Evolutionary conservation across 2,888 invertebrate species (phyloP).

Genomic region (Autographa pulchrina): DNA sequence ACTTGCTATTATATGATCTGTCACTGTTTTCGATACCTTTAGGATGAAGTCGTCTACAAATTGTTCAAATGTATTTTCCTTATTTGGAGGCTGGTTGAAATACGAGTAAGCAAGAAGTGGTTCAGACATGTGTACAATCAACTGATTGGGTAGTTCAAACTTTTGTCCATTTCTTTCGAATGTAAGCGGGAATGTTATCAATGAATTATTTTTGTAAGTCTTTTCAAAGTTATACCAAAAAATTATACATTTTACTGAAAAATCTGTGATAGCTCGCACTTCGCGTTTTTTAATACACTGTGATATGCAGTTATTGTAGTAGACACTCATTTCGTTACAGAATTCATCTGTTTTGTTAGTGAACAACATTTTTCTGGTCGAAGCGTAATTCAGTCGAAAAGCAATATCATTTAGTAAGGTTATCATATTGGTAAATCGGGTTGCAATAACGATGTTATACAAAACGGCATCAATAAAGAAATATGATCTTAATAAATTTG

Average conservation of each 20-base stretch:
- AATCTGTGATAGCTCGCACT: slow-evolving; percentile 55
- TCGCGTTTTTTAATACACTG: slow-evolving; percentile 58
- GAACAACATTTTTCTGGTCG: slow-evolving; percentile 28
- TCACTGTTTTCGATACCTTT: slow-evolving; percentile 51
- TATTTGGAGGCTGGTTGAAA: slow-evolving; percentile 19
- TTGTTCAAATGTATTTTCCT: slow-evolving; percentile 20
- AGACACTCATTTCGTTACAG: slow-evolving; percentile 54
- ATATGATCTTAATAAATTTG: slow-evolving; percentile 47
- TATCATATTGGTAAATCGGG: slow-evolving; percentile 32
- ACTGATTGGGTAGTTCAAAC: slow-evolving; percentile 63
- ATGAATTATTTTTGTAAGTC: slow-evolving; percentile 26
- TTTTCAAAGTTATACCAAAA: slow-evolving; percentile 63
- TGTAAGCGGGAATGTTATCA: slow-evolving; percentile 46
- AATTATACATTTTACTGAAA: slow-evolving; percentile 58
- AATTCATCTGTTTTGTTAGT: slow-evolving; percentile 50
- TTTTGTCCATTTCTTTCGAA: slow-evolving; percentile 65
- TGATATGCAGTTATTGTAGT: slow-evolving; percentile 55
- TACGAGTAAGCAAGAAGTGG: slow-evolving; percentile 56
- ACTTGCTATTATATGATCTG: slow-evolving; percentile 61
- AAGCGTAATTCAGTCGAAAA: slow-evolving; percentile 28
- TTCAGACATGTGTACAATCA: slow-evolving; percentile 57
- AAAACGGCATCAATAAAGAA: slow-evolving; percentile 40
- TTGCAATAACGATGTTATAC: slow-evolving; percentile 28
- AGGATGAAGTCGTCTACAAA: slow-evolving; percentile 48
- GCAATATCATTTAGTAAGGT: slow-evolving; percentile 31